Percentiles rank a stretch among this genome's conserved stretches.
phyloP scores from a whole-genome alignment of 1,140 invertebrate species.

The Prorops nasuta region DNA sequence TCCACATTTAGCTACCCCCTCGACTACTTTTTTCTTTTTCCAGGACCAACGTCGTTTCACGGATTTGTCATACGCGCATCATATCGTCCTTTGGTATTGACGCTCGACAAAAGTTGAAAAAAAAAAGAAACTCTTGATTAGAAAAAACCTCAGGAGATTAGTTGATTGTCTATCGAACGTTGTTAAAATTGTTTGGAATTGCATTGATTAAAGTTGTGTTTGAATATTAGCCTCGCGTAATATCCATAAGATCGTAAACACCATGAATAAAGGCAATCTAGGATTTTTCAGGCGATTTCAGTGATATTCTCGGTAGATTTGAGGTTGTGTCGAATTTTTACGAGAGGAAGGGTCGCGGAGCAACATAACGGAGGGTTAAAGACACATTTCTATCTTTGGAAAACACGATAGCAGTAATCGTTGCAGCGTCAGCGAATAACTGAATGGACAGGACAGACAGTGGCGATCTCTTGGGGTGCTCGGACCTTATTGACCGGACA shows the following conservation, averaged over 20 bases:
- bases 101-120: background rate
- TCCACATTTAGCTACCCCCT: background rate
- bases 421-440: constrained; percentile 46
- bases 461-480: constrained; percentile 26
- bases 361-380: constrained; percentile 9
- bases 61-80: background rate
- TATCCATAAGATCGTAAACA: no score
- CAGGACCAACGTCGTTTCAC: background rate
- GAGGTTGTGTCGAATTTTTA: no score
- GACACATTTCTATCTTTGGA: constrained; percentile 27
- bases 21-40: background rate
- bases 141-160: background rate
- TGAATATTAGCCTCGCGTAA: no score
- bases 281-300: no score
- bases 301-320: no score
- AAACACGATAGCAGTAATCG: constrained; percentile 28
- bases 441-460: constrained; percentile 28
- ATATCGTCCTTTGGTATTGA: background rate
- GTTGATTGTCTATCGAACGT: background rate
- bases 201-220: no score
- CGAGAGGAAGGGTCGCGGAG: no score
- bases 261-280: no score
- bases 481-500: constrained; percentile 43
- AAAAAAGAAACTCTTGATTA: background rate
- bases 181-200: background rate